Conservation (phyloP, 1,140 invertebrate genomes). For the Acromyrmex charruanus region DNA sequence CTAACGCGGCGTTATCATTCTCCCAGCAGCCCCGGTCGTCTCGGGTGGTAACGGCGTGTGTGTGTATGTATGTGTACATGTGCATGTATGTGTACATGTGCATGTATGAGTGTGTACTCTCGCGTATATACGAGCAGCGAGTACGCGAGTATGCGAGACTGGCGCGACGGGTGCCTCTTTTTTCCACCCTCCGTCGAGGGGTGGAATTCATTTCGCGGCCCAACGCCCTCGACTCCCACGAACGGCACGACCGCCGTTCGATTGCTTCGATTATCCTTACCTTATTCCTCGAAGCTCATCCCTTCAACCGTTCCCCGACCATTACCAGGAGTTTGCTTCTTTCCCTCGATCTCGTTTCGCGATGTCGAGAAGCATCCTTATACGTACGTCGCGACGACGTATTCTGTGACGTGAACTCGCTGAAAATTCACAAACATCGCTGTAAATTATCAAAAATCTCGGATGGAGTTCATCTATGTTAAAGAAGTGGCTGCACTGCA, state of each 20-base stretch:
- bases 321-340: constrained; percentile 48
- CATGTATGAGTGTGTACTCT: not conserved
- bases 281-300: constrained; percentile 77
- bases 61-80: not conserved
- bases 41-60: constrained; percentile 5
- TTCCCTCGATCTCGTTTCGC: constrained; percentile 57
- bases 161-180: constrained; percentile 56
- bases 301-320: constrained; percentile 46
- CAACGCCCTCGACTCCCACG: constrained; percentile 82
- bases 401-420: not conserved
- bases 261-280: constrained; percentile 84
- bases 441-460: constrained; percentile 36
- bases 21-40: constrained; percentile 76
- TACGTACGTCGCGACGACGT: constrained; percentile 51
- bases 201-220: constrained; percentile 84
- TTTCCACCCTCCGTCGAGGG: constrained; percentile 65
- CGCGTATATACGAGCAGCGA: constrained; percentile 14
- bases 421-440: constrained; percentile 41
- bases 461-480: constrained; percentile 34
- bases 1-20: constrained; percentile 82
- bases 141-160: constrained; percentile 38
- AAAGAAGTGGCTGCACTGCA: not conserved
- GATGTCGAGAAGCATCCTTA: constrained; percentile 47
- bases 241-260: constrained; percentile 80
- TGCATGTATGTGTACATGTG: not conserved